Evolutionary conservation across 2,797 vertebrate genomes (phyloP), one percentile per base, ranked within the genome.

Genomic region (Micromesistius poutassou): DNA sequence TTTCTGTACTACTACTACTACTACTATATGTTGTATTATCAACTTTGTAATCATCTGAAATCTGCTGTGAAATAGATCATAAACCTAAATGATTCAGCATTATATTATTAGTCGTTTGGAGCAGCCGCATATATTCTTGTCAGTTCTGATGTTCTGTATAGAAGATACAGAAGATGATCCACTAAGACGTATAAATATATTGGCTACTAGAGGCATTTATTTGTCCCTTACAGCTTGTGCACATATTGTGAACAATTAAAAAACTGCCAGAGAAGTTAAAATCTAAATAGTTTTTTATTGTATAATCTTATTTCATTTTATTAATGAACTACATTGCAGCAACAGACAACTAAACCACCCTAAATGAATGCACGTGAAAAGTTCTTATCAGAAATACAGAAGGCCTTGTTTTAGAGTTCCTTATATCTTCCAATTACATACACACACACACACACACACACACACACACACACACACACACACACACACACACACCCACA

Each of bases 1-100:
- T 50, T 50, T 50, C 46, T 50, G 4, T 50, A 50, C 46, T n/a
- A n/a, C n/a, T n/a, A n/a, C n/a, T n/a, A n/a, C n/a, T n/a, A n/a
- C n/a, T n/a, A n/a, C n/a, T n/a, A n/a, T n/a, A n/a, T n/a, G n/a
- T n/a, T n/a, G n/a, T n/a, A n/a, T n/a, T n/a, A 50, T n/a, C 50
- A n/a, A 42, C 40, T 42, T 14, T 42, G 40, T 13, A 62, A 9
- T n/a, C 22, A 1, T 62, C 80, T 79, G 9, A 77, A 74, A 30
- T n/a, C 3, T 82, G 78, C 83, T 82, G 83, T 79, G 50, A 83
- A 66, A 66, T 28, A 6, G 25, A 12, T 25, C 62, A 10, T n/a
- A 66, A 62, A 12, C n/a, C 62, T 28, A 66, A 25, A 66, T 28
- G n/a, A 12, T 66, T 66, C n/a, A 28, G n/a, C n/a, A 66, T 28